These are phyloP conservation scores for Dusona sp. DNA, from an alignment of 2,888 invertebrate species.

Conservation along the genomic window DNA sequence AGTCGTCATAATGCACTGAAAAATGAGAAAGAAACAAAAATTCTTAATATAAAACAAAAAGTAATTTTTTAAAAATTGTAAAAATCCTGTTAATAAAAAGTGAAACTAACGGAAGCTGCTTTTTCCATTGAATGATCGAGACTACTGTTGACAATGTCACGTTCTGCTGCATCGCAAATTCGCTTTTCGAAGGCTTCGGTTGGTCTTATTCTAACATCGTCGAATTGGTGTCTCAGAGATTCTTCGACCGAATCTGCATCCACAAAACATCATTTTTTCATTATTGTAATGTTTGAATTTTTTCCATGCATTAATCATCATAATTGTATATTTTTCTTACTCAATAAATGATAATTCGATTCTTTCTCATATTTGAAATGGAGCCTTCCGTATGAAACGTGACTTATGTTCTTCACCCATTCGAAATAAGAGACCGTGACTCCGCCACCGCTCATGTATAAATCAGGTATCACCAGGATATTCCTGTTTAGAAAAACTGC, in stretches of 20 bases:
- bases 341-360: slow-evolving; percentile 91
- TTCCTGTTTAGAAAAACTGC: slow-evolving; percentile 90
- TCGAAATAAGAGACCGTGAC: slow-evolving; percentile 97
- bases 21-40: slow-evolving; percentile 39
- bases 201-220: slow-evolving; percentile 89
- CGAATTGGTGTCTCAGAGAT: slow-evolving; percentile 85
- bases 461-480: slow-evolving; percentile 93
- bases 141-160: slow-evolving; percentile 99
- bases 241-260: slow-evolving; percentile 86
- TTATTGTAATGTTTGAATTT: not conserved
- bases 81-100: not conserved
- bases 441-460: slow-evolving; percentile 92
- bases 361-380: slow-evolving; percentile 95
- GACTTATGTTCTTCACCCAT: slow-evolving; percentile 95
- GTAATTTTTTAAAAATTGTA: not conserved
- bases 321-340: slow-evolving; percentile 13
- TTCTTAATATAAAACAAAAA: not conserved
- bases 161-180: slow-evolving; percentile 97
- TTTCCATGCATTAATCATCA: not conserved
- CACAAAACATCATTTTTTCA: not conserved
- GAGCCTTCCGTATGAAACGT: slow-evolving; percentile 94
- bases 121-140: slow-evolving; percentile 99
- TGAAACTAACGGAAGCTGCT: slow-evolving; percentile 92
- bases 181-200: slow-evolving; percentile 94
- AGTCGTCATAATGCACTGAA: slow-evolving; percentile 94